Conservation (phyloP, 2,113 vertebrate species). For the Rhabdomys dilectus region DNA sequence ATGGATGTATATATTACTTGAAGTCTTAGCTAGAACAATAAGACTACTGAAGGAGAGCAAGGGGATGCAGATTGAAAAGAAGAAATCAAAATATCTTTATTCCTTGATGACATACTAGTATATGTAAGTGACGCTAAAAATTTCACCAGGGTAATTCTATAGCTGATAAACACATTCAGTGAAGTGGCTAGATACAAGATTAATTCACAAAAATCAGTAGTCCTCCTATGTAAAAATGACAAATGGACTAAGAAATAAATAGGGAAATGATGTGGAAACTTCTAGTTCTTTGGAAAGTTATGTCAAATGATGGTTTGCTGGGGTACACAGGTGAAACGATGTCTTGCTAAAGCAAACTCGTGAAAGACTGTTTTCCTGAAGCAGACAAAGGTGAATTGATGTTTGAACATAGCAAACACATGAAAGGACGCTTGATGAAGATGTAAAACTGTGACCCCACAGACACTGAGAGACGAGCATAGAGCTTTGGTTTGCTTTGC, state of each 20-base stretch:
- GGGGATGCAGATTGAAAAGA: not conserved
- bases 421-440: no score
- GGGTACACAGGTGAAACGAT: no score
- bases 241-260: not conserved
- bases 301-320: no score
- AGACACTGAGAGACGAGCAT: no score
- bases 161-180: not conserved
- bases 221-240: not conserved
- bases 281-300: no score
- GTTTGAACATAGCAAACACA: no score
- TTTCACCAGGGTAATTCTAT: not conserved
- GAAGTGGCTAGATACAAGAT: not conserved
- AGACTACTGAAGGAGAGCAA: not conserved
- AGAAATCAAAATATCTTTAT: not conserved
- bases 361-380: no score
- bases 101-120: not conserved
- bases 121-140: not conserved
- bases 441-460: no score
- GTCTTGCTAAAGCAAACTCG: no score
- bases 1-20: no score
- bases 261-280: not conserved
- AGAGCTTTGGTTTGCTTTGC: no score
- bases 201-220: not conserved
- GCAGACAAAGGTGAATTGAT: no score
- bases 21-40: not conserved